A percentile compares a stretch with the other conserved stretches of the same genome.
These are phyloP conservation scores for Ciconia boyciana DNA, from an alignment of 2,113 vertebrate genomes.

Conservation along the genomic window DNA sequence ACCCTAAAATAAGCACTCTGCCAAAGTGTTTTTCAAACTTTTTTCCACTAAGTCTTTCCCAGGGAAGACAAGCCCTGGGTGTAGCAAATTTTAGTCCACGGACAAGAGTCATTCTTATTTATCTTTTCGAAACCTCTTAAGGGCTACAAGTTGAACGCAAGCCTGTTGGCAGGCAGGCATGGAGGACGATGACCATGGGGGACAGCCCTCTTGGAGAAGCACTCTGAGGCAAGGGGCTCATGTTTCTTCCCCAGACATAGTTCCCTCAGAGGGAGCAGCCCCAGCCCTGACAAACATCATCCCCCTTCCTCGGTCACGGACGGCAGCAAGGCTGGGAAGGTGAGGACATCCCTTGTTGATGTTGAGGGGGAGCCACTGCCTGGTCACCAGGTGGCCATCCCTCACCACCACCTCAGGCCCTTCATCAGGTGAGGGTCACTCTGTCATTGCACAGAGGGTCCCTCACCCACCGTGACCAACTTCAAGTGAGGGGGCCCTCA, in stretches of 20 bases:
- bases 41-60: background rate
- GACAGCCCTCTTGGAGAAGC: background rate
- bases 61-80: background rate
- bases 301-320: fast-evolving
- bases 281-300: background rate
- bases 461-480: fast-evolving
- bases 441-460: too few species aligned
- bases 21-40: background rate
- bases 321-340: fast-evolving
- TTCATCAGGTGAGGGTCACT: background rate
- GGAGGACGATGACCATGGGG: fast-evolving
- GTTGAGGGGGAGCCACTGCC: background rate
- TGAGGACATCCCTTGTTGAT: background rate
- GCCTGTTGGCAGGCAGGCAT: background rate
- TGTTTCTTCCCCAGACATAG: fast-evolving
- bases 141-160: background rate
- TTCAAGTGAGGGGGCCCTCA: fast-evolving
- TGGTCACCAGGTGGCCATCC: background rate
- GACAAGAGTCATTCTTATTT: background rate
- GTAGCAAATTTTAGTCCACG: background rate
- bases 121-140: background rate
- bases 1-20: background rate
- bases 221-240: fast-evolving
- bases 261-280: background rate
- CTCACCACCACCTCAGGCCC: background rate